Evolutionary conservation across 2,113 vertebrate species (phyloP).

Genomic region (Pontoporia blainvillei): DNA sequence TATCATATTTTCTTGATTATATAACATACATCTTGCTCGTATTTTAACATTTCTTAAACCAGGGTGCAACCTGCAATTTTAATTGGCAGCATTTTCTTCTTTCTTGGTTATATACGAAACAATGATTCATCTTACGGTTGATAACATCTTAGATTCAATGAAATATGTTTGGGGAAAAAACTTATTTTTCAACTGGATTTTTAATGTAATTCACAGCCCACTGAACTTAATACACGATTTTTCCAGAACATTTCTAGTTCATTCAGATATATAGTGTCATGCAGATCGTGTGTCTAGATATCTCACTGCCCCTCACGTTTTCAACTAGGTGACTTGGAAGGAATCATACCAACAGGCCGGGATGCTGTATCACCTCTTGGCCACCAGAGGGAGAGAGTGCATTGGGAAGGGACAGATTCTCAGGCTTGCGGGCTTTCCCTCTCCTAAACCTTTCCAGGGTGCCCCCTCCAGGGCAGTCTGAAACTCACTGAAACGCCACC

Average conservation of each 20-base stretch:
- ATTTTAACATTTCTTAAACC: neutral
- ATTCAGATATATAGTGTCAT: neutral
- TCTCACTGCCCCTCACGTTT: neutral
- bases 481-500: neutral
- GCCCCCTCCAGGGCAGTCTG: neutral
- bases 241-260: neutral
- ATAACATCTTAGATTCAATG: neutral
- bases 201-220: neutral
- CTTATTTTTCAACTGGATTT: neutral
- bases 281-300: neutral
- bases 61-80: neutral
- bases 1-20: neutral
- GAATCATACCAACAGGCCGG: neutral
- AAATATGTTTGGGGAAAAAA: neutral
- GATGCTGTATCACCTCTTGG: conserved; percentile 20
- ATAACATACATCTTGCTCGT: neutral
- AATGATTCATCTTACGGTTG: neutral
- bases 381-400: conserved; percentile 66
- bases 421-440: neutral
- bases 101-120: neutral
- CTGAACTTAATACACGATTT: neutral
- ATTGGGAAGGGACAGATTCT: neutral
- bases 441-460: neutral
- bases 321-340: neutral
- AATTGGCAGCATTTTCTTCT: neutral